These are phyloP conservation scores for Kryphioiulus occultus DNA, from an alignment of 2,888 invertebrate genomes.

Conservation along the genomic window DNA sequence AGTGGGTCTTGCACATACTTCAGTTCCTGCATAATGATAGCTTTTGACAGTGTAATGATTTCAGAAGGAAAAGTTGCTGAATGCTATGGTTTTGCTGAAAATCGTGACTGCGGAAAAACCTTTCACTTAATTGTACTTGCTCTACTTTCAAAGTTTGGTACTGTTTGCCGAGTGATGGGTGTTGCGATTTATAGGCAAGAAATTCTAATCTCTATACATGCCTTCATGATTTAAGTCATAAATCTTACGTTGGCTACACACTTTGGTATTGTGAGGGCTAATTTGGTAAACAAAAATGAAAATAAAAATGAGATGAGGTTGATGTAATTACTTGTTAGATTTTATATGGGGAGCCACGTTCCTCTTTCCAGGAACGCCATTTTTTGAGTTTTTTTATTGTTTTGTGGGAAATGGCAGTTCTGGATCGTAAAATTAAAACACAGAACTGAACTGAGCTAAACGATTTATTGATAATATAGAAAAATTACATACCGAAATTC, in stretches of 20 bases:
- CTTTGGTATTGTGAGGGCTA: not conserved
- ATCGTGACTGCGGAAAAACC: not conserved
- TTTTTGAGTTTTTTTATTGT: too few relatives aligned
- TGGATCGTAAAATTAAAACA: too few relatives aligned
- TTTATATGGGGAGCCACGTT: not conserved
- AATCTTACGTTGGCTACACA: not conserved
- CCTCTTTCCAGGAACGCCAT: not conserved
- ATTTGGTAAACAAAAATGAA: not conserved
- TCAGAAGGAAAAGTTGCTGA: not conserved
- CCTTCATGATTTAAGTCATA: not conserved
- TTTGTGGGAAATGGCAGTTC: too few relatives aligned
- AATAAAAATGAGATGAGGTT: not conserved
- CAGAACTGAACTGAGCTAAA: too few relatives aligned
- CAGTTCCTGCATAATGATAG: not conserved
- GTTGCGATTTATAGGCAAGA: not conserved
- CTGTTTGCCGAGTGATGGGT: not conserved
- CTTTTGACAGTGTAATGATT: not conserved
- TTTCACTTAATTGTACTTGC: conserved; percentile 20
- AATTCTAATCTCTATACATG: not conserved
- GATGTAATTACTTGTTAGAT: not conserved
- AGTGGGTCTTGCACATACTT: not conserved
- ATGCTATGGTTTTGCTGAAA: not conserved
- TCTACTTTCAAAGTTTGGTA: not conserved
- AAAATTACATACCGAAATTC: too few relatives aligned
- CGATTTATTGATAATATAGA: too few relatives aligned